Conservation (phyloP, 2,888 invertebrate species). For the Amphiduros pacificus region DNA sequence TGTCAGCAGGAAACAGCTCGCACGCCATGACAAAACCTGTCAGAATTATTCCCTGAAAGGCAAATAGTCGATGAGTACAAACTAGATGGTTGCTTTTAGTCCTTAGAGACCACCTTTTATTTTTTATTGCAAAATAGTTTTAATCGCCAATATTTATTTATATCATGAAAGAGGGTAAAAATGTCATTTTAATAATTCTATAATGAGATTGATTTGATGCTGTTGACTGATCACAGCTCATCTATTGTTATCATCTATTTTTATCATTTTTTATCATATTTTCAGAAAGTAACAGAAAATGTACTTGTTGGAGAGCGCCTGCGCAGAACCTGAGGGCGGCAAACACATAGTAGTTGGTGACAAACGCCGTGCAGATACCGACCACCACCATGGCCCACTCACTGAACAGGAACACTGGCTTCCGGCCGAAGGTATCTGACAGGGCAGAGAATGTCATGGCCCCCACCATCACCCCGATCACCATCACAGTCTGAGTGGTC, state of each 20-base stretch:
- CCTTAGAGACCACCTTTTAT: too few species aligned
- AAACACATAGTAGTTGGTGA: conserved; percentile 34
- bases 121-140: too few species aligned
- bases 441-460: conserved; percentile 35
- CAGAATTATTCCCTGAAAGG: conserved; percentile 35
- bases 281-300: too few species aligned
- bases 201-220: too few species aligned
- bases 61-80: too few species aligned
- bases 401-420: conserved; percentile 35
- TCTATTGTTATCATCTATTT: too few species aligned
- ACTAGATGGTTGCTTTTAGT: too few species aligned
- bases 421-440: conserved; percentile 34
- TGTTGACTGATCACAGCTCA: too few species aligned
- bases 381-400: conserved; percentile 33
- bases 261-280: too few species aligned
- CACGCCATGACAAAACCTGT: conserved; percentile 36
- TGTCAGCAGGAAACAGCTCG: conserved; percentile 37
- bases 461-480: conserved; percentile 36
- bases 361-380: conserved; percentile 30
- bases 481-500: conserved; percentile 34
- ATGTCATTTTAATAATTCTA: too few species aligned
- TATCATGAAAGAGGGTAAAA: too few species aligned
- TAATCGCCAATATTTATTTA: too few species aligned
- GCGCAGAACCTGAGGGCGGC: conserved; percentile 32
- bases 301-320: conserved; percentile 37